Percentiles rank a stretch among this genome's conserved stretches.
Evolutionary conservation across 1,140 invertebrate species (phyloP).

Genomic region (Psilanteris sp.): DNA sequence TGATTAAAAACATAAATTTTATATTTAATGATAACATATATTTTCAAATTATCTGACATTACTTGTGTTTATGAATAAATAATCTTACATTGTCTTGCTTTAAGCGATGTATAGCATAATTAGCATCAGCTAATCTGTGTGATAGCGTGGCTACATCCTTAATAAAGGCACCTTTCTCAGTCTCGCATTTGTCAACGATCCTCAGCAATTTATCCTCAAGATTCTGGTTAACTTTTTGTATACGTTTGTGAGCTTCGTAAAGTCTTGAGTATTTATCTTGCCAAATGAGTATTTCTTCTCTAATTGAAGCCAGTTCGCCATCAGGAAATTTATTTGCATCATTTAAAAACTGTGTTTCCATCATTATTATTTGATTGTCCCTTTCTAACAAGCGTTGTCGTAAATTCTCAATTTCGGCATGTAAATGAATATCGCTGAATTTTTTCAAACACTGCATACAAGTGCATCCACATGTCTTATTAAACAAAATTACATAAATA

Average conservation of each 20-base stretch:
- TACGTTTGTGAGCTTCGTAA: slow-evolving; percentile 94
- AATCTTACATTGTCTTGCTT: slow-evolving; percentile 93
- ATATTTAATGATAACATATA: too few species aligned
- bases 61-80: too few species aligned
- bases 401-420: slow-evolving; percentile 92
- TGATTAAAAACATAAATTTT: too few species aligned
- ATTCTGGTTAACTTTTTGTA: slow-evolving; percentile 97
- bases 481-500: too few species aligned
- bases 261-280: slow-evolving; percentile 94
- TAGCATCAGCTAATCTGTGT: slow-evolving; percentile 92
- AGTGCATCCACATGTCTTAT: slow-evolving; percentile 82
- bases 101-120: slow-evolving; percentile 90
- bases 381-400: slow-evolving; percentile 89
- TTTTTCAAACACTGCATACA: slow-evolving; percentile 79
- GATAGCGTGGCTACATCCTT: slow-evolving; percentile 93
- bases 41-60: too few species aligned
- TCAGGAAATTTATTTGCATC: slow-evolving; percentile 88
- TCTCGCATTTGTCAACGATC: slow-evolving; percentile 95
- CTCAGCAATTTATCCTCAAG: slow-evolving; percentile 96
- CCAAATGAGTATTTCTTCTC: slow-evolving; percentile 92
- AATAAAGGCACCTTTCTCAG: slow-evolving; percentile 92
- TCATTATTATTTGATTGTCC: slow-evolving; percentile 89
- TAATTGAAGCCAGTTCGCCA: slow-evolving; percentile 87
- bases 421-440: slow-evolving; percentile 85
- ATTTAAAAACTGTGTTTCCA: slow-evolving; percentile 91